Conservation (phyloP, 2,888 invertebrate genomes). For the Portevinia maculata region DNA sequence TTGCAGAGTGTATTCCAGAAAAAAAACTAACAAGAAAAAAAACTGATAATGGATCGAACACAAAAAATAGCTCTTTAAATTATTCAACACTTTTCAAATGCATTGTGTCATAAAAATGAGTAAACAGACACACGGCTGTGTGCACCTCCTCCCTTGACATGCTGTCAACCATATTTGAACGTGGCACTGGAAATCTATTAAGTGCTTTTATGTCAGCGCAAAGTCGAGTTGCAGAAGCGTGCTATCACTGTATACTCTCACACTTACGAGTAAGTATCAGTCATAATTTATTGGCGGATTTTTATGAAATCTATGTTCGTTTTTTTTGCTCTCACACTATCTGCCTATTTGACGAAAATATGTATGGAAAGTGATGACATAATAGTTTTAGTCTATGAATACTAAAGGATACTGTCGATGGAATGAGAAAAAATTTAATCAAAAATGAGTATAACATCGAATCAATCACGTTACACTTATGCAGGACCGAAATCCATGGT, state of each 20-base stretch:
- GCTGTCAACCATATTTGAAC: constrained; percentile 27
- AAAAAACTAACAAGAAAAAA: not conserved
- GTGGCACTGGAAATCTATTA: constrained; percentile 61
- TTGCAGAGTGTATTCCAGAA: constrained; percentile 27
- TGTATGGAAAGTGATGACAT: constrained; percentile 70
- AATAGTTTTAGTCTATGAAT: constrained; percentile 68
- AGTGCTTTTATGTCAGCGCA: constrained; percentile 55
- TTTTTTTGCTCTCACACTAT: not conserved
- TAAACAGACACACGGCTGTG: constrained; percentile 33
- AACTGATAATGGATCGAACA: constrained; percentile 30
- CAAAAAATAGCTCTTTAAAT: constrained; percentile 53
- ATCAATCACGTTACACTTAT: constrained; percentile 42
- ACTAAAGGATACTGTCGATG: constrained; percentile 34
- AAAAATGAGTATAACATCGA: constrained; percentile 30
- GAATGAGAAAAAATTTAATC: constrained; percentile 10
- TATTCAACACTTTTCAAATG: constrained; percentile 72
- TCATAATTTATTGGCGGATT: constrained; percentile 69
- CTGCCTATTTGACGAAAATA: constrained; percentile 47
- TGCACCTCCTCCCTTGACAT: constrained; percentile 21
- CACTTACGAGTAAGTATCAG: constrained; percentile 51
- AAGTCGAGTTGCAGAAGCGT: constrained; percentile 49
- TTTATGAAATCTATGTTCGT: constrained; percentile 47
- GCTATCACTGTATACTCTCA: constrained; percentile 1
- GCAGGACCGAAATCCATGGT: constrained; percentile 7
- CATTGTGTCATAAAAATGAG: constrained; percentile 57